These are phyloP conservation scores for Phataginus tricuspis DNA, from an alignment of 2,797 vertebrate species.

Conservation along the genomic window DNA sequence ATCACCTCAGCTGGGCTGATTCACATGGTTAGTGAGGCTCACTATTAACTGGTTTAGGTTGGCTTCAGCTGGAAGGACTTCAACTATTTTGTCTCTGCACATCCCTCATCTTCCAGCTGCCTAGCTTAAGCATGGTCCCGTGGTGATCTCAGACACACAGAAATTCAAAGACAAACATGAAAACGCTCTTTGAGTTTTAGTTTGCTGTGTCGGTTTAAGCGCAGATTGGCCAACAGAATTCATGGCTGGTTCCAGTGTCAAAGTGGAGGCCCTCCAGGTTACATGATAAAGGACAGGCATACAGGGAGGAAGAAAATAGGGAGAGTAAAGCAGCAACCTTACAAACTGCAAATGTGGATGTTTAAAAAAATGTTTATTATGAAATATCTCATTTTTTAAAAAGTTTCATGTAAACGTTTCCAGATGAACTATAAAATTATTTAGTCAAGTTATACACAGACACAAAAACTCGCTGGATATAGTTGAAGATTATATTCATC, in stretches of 20 bases:
- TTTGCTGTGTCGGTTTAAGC: background rate
- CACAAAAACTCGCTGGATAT: background rate
- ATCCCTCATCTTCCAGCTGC: background rate
- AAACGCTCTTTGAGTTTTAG: background rate
- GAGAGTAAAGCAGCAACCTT: background rate
- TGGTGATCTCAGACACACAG: background rate
- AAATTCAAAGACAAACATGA: background rate
- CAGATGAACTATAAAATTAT: background rate
- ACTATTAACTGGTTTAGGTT: background rate
- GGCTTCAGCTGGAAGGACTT: background rate
- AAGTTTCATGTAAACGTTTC: background rate
- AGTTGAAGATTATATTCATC: background rate
- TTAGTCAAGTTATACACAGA: background rate
- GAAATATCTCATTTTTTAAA: background rate
- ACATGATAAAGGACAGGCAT: background rate
- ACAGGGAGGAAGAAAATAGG: accelerated
- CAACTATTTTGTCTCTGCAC: background rate
- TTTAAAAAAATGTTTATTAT: background rate
- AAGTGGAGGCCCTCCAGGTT: accelerated
- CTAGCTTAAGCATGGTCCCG: background rate
- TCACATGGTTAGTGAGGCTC: background rate
- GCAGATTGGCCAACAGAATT: background rate
- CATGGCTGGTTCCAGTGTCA: background rate
- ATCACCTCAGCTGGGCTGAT: background rate
- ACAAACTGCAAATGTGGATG: background rate